Conservation (phyloP, 1,140 invertebrate species). For the Pissodes strobi region DNA sequence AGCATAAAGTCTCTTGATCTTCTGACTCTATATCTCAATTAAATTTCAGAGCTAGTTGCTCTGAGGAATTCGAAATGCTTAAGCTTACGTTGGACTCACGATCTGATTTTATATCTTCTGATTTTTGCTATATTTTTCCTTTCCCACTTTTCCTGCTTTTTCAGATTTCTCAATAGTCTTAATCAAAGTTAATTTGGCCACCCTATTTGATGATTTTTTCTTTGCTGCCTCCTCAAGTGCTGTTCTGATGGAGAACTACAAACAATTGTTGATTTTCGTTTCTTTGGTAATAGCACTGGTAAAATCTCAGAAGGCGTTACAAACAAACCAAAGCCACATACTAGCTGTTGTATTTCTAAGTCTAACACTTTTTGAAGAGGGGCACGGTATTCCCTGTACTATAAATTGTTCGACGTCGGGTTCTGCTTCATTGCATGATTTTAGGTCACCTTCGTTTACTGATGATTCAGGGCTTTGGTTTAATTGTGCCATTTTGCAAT, state of each 20-base stretch:
- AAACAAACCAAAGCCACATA: conserved; percentile 2
- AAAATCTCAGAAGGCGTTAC: conserved; percentile 14
- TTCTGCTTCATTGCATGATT: not conserved
- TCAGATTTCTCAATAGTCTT: not conserved
- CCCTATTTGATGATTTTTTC: not conserved
- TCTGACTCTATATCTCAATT: not conserved
- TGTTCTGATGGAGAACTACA: not conserved
- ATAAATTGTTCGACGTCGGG: not conserved
- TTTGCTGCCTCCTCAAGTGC: not conserved
- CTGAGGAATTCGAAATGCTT: no score
- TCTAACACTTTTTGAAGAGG: not conserved
- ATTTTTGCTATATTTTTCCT: not conserved
- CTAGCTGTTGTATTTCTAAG: not conserved
- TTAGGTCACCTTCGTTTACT: not conserved
- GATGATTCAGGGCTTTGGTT: not conserved
- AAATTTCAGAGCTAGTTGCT: not conserved
- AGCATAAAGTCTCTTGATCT: not conserved
- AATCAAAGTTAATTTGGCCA: no score
- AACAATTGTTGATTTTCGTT: no score
- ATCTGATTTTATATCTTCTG: not conserved
- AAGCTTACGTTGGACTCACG: no score
- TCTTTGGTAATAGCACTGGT: not conserved
- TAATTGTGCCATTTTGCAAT: conserved; percentile 5
- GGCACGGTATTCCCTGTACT: not conserved
- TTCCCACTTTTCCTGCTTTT: not conserved